Base-by-base conservation (phyloP, 2,888 invertebrate genomes). In the Macrosiphum euphorbiae region DNA sequence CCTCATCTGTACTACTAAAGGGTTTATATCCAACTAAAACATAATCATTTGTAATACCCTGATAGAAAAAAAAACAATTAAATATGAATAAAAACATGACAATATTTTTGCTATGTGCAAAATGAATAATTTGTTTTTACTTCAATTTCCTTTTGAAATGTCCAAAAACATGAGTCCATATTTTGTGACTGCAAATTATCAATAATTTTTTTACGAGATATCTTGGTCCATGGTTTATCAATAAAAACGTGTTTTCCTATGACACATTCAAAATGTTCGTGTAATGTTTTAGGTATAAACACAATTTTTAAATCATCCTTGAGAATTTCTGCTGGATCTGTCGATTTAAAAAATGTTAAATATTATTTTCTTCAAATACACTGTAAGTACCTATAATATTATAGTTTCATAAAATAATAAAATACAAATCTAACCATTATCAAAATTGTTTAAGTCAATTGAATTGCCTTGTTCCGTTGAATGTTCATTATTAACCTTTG, bases 1-100 rank as follows among this genome's bases (percentile, higher is more conserved):
- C 94, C 16, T 95, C 94, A 20, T 86, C 61, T 7, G 93, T 89
- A 94, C 89, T n/a, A 90, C 94, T 91, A 61, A 95, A 94, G 8
- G 95, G 94, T 47, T 95, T 94, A 67, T 95, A 95, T 8, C 95
- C 95, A 52, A 95, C 91, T 44, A 95, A 94, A 50, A 95, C 91
- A 41, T 95, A 7, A 20, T 90, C 85, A 13, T 85, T 85, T 86
- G 85, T 52, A 78, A 94, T 52, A 16, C 26, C 44, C 92, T 94
- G 11, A 11, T 44, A n/a, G 47, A 58, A 4, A 55, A 58, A 3
- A 52, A 28, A 84, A 10, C n/a, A n/a, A 67, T 16, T 16, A n/a
- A 16, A 44, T 44, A 0, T 44, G 5, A 44, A 44, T 44, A 44
- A 44, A 44, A 44, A 44, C 44, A 44, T 7, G 44, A 7, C 7